Evolutionary conservation across 2,113 vertebrate genomes (phyloP).

Genomic region (Odobenus rosmarus): DNA sequence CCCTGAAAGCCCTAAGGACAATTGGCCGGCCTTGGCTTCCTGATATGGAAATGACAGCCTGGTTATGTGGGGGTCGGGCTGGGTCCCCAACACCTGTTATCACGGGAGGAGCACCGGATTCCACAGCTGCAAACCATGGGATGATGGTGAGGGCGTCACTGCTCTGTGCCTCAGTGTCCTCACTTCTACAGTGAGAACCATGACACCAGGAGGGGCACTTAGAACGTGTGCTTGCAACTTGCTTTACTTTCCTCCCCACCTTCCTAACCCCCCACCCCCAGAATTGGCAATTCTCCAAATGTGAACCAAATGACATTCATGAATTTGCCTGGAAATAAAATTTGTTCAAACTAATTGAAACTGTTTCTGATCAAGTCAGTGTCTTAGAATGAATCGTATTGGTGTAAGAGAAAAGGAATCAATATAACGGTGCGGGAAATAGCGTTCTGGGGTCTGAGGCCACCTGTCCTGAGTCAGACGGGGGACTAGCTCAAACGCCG

Average conservation of each 20-base stretch:
- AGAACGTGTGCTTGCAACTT: background rate
- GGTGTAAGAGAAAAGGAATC: background rate
- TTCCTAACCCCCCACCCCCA: fast-evolving
- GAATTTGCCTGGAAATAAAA: background rate
- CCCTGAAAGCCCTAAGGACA: background rate
- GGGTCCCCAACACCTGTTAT: background rate
- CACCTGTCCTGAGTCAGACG: background rate
- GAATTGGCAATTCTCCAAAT: background rate
- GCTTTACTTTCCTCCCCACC: fast-evolving
- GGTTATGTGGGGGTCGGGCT: background rate
- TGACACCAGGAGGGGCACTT: fast-evolving
- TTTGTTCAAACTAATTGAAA: background rate
- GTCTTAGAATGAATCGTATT: background rate
- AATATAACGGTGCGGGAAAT: background rate
- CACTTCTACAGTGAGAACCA: fast-evolving
- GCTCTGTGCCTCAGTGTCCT: too few species aligned
- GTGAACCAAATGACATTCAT: background rate
- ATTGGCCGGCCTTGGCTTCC: too few species aligned
- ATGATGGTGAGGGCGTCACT: fast-evolving
- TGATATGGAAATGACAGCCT: fast-evolving
- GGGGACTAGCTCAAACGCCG: fast-evolving
- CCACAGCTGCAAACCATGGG: background rate
- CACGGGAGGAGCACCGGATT: fast-evolving
- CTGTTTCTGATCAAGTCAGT: background rate
- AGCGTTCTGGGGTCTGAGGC: background rate